Evolutionary conservation across 2,888 invertebrate genomes (phyloP).

Genomic region (Megamerina dolium): DNA sequence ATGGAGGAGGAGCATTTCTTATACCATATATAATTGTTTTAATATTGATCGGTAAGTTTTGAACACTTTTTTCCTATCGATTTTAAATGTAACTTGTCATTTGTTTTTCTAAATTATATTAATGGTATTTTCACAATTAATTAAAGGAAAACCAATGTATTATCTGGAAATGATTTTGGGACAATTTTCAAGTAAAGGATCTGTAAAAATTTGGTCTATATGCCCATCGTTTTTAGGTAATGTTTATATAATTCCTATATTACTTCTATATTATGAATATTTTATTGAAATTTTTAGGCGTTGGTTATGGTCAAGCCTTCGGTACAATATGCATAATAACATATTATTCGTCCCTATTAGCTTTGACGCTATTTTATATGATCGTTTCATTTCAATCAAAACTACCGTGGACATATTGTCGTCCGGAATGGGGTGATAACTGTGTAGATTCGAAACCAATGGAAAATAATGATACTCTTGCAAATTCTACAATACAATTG

Average conservation of each 20-base stretch:
- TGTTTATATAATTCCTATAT: constrained; percentile 9
- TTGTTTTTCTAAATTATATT: neutral
- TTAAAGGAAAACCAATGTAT: constrained; percentile 62
- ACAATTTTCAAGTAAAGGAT: constrained; percentile 75
- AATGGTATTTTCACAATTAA: neutral
- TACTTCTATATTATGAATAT: neutral
- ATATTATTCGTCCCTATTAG: constrained; percentile 72
- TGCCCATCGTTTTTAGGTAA: constrained; percentile 76
- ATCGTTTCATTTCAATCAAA: constrained; percentile 62
- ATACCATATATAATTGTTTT: constrained; percentile 68
- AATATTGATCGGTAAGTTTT: constrained; percentile 52
- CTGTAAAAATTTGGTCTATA: constrained; percentile 62
- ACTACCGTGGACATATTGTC: constrained; percentile 69
- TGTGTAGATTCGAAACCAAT: constrained; percentile 37
- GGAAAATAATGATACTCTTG: constrained; percentile 6
- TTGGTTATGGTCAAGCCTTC: constrained; percentile 62
- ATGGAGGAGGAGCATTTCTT: constrained; percentile 69
- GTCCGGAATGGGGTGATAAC: constrained; percentile 49
- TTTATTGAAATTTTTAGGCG: constrained; percentile 49
- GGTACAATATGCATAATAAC: constrained; percentile 61
- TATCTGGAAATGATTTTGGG: constrained; percentile 78
- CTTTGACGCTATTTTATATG: constrained; percentile 67
- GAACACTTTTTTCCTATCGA: neutral
- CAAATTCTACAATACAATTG: constrained; percentile 7
- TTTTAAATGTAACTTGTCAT: neutral